These are phyloP conservation scores for Corbicula japonica DNA, from an alignment of 2,888 invertebrate genomes.

Conservation along the genomic window DNA sequence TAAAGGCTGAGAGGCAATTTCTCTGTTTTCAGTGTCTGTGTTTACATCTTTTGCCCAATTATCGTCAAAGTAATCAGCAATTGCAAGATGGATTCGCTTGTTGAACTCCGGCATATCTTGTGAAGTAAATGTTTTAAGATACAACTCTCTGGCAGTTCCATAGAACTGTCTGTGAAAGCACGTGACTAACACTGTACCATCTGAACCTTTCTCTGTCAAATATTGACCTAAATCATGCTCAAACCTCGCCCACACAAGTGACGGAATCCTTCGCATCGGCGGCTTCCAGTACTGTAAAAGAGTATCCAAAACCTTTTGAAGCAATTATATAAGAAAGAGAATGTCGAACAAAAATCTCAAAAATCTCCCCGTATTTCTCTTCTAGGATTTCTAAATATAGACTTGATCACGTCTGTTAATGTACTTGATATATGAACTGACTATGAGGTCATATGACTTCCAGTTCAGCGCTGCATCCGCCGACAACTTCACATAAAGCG, in stretches of 20 bases:
- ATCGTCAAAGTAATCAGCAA: slow-evolving; percentile 81
- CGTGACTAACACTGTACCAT: slow-evolving; percentile 70
- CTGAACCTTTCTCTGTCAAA: slow-evolving; percentile 71
- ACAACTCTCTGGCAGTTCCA: slow-evolving; percentile 69
- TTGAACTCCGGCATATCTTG: slow-evolving; percentile 14
- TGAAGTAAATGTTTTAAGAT: slow-evolving; percentile 46
- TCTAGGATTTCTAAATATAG: slow-evolving; percentile 72
- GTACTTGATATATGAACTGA: slow-evolving; percentile 56
- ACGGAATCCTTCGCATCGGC: slow-evolving; percentile 78
- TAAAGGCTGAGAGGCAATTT: slow-evolving; percentile 77
- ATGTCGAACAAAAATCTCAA: slow-evolving; percentile 72
- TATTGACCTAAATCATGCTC: slow-evolving; percentile 70
- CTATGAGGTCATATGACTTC: slow-evolving; percentile 73
- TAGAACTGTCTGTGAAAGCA: slow-evolving; percentile 81
- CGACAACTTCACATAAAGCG: slow-evolving; percentile 76
- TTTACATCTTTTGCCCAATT: slow-evolving; percentile 76
- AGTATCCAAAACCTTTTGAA: slow-evolving; percentile 70
- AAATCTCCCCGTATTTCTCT: slow-evolving; percentile 64
- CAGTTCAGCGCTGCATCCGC: slow-evolving; percentile 72
- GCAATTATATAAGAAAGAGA: slow-evolving; percentile 77
- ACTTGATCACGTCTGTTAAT: slow-evolving; percentile 73
- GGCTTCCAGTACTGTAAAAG: slow-evolving; percentile 75
- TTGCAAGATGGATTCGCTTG: slow-evolving; percentile 70
- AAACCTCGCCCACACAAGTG: slow-evolving; percentile 75
- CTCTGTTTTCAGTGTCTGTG: slow-evolving; percentile 69